These are phyloP conservation scores for Liopterus haemorrhoidalis DNA, from an alignment of 2,888 invertebrate genomes.

Conservation along the genomic window DNA sequence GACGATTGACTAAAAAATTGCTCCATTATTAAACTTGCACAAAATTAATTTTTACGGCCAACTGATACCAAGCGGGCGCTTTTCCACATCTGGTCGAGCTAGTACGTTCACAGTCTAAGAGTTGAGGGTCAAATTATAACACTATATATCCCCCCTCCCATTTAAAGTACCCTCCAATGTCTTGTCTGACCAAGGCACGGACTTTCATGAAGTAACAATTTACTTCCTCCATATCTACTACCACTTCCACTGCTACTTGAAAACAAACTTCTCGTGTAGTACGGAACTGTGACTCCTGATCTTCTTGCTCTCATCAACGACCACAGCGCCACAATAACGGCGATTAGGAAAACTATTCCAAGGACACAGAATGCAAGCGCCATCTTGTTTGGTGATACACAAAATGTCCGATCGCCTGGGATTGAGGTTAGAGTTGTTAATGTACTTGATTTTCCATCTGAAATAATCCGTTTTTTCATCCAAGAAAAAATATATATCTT, in stretches of 20 bases:
- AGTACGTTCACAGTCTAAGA: too few relatives aligned
- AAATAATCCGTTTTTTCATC: too few relatives aligned
- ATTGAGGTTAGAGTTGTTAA: constrained; percentile 36
- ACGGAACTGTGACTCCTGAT: constrained; percentile 50
- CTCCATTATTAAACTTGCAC: too few relatives aligned
- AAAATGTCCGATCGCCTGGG: constrained; percentile 60
- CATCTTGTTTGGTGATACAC: constrained; percentile 70
- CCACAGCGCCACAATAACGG: constrained; percentile 63
- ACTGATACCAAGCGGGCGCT: too few relatives aligned
- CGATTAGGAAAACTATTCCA: constrained; percentile 65
- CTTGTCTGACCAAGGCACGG: constrained; percentile 52
- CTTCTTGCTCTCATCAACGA: constrained; percentile 59
- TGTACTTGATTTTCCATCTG: constrained; percentile 38
- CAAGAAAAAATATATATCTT: too few relatives aligned
- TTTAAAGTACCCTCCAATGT: constrained; percentile 15
- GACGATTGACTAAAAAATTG: too few relatives aligned
- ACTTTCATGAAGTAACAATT: constrained; percentile 55
- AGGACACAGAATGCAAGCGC: constrained; percentile 68
- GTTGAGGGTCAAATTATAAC: too few relatives aligned
- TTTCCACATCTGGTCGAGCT: too few relatives aligned
- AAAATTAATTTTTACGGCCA: too few relatives aligned
- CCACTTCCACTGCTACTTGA: constrained; percentile 56
- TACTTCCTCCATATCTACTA: constrained; percentile 56
- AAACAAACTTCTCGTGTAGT: constrained; percentile 58
- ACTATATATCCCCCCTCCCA: background rate